These are phyloP conservation scores for Nomada ferruginata DNA, from an alignment of 2,888 invertebrate genomes.

Conservation along the genomic window DNA sequence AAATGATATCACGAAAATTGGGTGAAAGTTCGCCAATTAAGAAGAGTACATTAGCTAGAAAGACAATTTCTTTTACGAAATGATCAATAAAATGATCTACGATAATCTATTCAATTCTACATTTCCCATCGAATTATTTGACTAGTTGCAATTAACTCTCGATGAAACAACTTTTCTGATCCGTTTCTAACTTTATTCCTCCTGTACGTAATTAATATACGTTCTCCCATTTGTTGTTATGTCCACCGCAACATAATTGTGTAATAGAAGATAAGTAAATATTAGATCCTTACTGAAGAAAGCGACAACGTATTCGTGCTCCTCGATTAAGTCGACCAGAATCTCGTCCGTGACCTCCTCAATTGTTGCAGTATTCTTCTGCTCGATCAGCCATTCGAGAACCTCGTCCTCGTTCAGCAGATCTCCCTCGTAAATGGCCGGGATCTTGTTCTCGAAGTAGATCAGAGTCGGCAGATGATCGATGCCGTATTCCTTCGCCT, in stretches of 20 bases:
- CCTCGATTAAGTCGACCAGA: slow-evolving; percentile 92
- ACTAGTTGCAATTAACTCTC: too few species aligned
- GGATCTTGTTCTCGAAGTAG: slow-evolving; percentile 96
- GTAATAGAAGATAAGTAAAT: background rate
- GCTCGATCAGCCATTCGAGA: slow-evolving; percentile 94
- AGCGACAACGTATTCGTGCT: slow-evolving; percentile 97
- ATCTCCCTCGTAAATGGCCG: slow-evolving; percentile 96
- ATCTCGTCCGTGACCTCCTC: slow-evolving; percentile 98
- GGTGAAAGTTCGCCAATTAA: too few species aligned
- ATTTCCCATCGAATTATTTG: too few species aligned
- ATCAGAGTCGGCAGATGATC: slow-evolving; percentile 94
- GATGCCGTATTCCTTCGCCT: slow-evolving; percentile 95
- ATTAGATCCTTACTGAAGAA: slow-evolving; percentile 91
- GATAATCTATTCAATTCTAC: too few species aligned
- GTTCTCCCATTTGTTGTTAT: too few species aligned
- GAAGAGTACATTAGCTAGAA: too few species aligned
- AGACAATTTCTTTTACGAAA: too few species aligned
- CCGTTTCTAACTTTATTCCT: background rate
- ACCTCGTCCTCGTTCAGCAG: slow-evolving; percentile 96
- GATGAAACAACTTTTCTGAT: too few species aligned
- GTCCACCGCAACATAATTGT: background rate
- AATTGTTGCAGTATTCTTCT: slow-evolving; percentile 95
- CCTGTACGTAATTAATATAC: background rate
- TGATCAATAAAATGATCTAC: too few species aligned
- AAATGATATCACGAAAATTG: background rate